Evolutionary conservation across 30 jellyfish, hydroid and myxozoan genomes (phyloP), one percentile per base, ranked within the genome.

Genomic region (Rhopilema esculentum): DNA sequence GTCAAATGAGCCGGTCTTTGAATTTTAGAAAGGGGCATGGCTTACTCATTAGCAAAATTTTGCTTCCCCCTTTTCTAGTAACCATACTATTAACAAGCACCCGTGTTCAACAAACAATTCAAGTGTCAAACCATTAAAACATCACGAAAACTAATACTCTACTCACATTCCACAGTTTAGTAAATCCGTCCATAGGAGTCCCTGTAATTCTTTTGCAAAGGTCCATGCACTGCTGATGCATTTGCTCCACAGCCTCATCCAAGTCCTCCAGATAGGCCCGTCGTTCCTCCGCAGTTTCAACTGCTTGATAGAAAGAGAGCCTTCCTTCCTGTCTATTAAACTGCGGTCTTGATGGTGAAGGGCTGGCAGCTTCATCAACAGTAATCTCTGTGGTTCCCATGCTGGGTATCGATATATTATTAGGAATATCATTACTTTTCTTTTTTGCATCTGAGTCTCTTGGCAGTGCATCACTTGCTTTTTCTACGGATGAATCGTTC

Each of bases 81-180:
- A n/a, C n/a, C n/a, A n/a, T n/a, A n/a, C n/a, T n/a, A n/a, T n/a
- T n/a, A n/a, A n/a, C n/a, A n/a, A n/a, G n/a, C n/a, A n/a, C n/a
- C n/a, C n/a, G n/a, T n/a, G n/a, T n/a, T n/a, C n/a, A n/a, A n/a
- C n/a, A n/a, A n/a, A n/a, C n/a, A n/a, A n/a, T n/a, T n/a, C n/a
- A n/a, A n/a, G n/a, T n/a, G n/a, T n/a, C n/a, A n/a, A n/a, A n/a
- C 57, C 57, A 40, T 40, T 40, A 12, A 76, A 76, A 40, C 1
- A 49, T 18, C 16, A 23, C 0, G 80, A 28, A 15, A n/a, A n/a
- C n/a, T n/a, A n/a, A n/a, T n/a, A n/a, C n/a, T n/a, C n/a, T n/a
- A n/a, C n/a, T 96, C 32, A 96, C 99, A 24, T 91, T 84, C 99
- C 99, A 96, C 70, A 96, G 86, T 28, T 77, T 79, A 7, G 92